Conservation (phyloP, 2,113 vertebrate genomes). For the Candoia aspera region DNA sequence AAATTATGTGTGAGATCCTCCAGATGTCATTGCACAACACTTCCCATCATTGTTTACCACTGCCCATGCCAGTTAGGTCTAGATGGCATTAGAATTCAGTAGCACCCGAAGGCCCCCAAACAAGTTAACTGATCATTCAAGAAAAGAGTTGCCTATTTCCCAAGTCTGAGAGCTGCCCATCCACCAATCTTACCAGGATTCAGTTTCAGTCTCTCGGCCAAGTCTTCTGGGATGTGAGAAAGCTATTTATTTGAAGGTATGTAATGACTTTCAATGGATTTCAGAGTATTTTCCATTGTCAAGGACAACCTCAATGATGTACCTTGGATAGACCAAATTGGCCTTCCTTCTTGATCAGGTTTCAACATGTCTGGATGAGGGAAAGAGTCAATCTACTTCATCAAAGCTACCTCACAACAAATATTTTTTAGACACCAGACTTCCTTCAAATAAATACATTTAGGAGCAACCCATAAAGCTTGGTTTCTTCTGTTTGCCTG, state of each 20-base stretch:
- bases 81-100: not conserved
- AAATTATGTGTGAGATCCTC: not conserved
- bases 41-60: not conserved
- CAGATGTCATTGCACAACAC: not conserved
- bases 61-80: not conserved
- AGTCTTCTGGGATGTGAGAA: not conserved
- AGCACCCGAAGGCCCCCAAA: not conserved
- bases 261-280: not conserved
- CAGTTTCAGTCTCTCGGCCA: not conserved
- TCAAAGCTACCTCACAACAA: not conserved
- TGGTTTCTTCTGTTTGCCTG: not conserved
- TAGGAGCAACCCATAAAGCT: not conserved
- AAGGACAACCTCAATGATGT: not conserved
- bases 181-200: not conserved
- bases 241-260: not conserved
- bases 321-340: not conserved
- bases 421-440: not conserved
- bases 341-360: not conserved
- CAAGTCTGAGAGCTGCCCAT: not conserved
- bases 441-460: not conserved
- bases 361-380: not conserved
- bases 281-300: not conserved
- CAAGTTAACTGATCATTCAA: not conserved
- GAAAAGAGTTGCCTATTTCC: not conserved
- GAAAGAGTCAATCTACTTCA: not conserved